Percentiles rank a stretch among this genome's conserved stretches.
These are phyloP conservation scores for Napeogenes sylphis DNA, from an alignment of 2,888 invertebrate genomes.

Conservation along the genomic window DNA sequence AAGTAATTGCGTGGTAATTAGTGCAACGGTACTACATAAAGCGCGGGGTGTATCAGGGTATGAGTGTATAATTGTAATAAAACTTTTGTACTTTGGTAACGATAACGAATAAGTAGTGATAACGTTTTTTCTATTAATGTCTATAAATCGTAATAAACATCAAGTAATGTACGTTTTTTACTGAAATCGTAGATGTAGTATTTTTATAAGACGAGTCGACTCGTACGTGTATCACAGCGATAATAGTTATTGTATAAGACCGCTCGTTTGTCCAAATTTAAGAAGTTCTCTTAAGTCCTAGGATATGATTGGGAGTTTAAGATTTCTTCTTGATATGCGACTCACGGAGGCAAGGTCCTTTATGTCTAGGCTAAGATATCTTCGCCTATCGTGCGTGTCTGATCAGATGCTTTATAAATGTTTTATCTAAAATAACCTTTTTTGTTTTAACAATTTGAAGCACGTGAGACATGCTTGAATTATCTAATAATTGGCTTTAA, in stretches of 20 bases:
- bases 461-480: neutral
- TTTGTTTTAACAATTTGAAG: neutral
- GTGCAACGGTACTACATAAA: constrained; percentile 59
- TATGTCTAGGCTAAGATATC: constrained; percentile 59
- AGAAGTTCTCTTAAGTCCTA: constrained; percentile 47
- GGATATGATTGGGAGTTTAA: constrained; percentile 32
- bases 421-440: neutral
- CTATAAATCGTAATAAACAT: constrained; percentile 58
- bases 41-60: constrained; percentile 78
- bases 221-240: constrained; percentile 77
- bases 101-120: constrained; percentile 67
- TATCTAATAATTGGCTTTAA: neutral
- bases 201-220: constrained; percentile 67
- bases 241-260: constrained; percentile 67
- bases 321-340: constrained; percentile 53
- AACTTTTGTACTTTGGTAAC: constrained; percentile 75
- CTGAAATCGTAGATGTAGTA: constrained; percentile 72
- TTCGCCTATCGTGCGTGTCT: constrained; percentile 57
- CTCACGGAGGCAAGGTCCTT: constrained; percentile 46
- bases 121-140: constrained; percentile 70
- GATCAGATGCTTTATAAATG: constrained; percentile 58
- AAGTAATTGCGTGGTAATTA: constrained; percentile 74
- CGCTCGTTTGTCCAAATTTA: constrained; percentile 49
- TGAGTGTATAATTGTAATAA: constrained; percentile 75
- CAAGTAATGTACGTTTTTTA: constrained; percentile 72